Conservation (phyloP, 2,113 vertebrate genomes). For the Cromileptes altivelis region DNA sequence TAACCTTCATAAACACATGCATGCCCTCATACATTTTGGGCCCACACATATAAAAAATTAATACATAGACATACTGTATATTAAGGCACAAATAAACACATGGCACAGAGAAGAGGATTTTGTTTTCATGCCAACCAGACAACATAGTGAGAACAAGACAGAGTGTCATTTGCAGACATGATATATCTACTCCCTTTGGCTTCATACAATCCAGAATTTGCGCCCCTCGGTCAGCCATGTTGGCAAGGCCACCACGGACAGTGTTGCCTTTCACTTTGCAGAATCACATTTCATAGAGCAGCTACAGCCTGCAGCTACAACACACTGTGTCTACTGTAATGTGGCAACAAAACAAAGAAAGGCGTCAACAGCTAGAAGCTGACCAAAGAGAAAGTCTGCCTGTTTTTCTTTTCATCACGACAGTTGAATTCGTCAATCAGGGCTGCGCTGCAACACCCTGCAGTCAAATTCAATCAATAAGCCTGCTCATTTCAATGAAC, state of each 20-base stretch:
- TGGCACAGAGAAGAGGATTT: not conserved
- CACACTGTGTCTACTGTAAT: not conserved
- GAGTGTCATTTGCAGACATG: conserved; percentile 57
- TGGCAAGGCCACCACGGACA: not conserved
- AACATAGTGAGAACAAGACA: conserved; percentile 69
- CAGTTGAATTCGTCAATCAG: not conserved
- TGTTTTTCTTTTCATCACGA: not conserved
- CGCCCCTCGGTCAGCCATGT: not conserved
- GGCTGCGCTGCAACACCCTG: not conserved
- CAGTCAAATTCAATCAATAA: conserved; percentile 5
- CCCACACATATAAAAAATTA: not conserved
- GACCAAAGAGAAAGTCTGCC: not conserved
- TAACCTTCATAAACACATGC: not conserved
- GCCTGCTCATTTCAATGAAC: not conserved
- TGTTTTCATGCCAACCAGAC: conserved; percentile 55
- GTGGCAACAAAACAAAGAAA: not conserved
- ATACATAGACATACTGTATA: not conserved
- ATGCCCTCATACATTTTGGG: not conserved
- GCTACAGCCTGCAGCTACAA: not conserved
- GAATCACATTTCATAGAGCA: conserved; percentile 43
- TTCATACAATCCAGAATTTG: conserved; percentile 7
- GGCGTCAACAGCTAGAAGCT: not conserved
- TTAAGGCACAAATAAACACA: not conserved
- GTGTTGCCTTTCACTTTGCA: conserved; percentile 51
- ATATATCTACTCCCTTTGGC: conserved; percentile 36